Conservation (phyloP, 2,797 vertebrate species). For the Erethizon dorsatum region DNA sequence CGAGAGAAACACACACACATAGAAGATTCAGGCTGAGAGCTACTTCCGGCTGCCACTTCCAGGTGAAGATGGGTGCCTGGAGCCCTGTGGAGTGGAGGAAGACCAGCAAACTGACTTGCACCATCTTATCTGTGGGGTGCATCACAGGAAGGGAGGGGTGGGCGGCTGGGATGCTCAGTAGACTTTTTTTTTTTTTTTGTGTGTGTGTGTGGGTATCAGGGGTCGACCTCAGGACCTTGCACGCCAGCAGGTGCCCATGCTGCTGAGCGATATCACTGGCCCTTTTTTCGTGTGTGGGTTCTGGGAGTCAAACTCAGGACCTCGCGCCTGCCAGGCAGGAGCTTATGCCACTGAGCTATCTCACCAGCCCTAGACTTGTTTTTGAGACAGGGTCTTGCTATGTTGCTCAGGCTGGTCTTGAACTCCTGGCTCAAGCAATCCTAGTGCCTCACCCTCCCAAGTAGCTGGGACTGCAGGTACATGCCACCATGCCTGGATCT, state of each 20-base stretch:
- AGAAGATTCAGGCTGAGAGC: neutral
- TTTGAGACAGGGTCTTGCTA: neutral
- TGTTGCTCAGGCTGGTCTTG: neutral
- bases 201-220: no score
- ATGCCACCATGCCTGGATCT: neutral
- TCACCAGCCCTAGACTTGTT: neutral
- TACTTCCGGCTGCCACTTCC: neutral
- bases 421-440: neutral
- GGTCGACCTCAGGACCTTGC: no score
- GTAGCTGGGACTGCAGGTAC: neutral
- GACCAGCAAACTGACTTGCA: neutral
- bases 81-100: neutral
- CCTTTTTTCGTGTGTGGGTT: no score
- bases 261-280: no score
- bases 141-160: neutral
- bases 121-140: neutral
- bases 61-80: neutral
- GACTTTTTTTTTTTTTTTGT: neutral
- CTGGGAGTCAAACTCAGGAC: no score
- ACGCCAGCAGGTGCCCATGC: no score
- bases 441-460: neutral
- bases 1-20: neutral
- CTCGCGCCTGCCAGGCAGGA: no score
- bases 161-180: no score
- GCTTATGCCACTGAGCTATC: no score